phyloP scores from a whole-genome alignment of 2,797 vertebrate species.

The Discoglossus pictus region DNA sequence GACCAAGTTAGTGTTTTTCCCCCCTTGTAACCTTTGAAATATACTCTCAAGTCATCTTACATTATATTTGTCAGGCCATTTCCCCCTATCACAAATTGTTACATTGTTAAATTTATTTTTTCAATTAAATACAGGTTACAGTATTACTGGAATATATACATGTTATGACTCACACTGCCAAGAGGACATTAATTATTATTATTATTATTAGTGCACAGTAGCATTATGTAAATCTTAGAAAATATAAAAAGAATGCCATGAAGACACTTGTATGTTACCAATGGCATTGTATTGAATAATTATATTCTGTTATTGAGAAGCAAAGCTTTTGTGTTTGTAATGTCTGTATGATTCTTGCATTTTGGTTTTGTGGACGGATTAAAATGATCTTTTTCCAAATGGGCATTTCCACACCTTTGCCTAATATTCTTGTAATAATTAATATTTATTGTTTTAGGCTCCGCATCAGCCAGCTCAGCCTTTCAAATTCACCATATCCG shows the following conservation, averaged over 20 bases:
- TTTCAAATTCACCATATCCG: constrained; percentile 94
- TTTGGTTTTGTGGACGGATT: constrained; percentile 30
- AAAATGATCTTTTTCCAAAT: constrained; percentile 1
- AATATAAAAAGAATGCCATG: neutral
- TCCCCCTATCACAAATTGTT: too few species aligned
- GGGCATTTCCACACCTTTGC: constrained; percentile 15
- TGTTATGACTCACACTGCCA: too few species aligned
- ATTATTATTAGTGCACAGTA: too few species aligned
- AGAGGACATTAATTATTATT: too few species aligned
- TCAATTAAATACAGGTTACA: too few species aligned
- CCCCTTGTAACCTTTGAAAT: too few species aligned
- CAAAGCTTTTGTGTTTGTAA: constrained; percentile 32
- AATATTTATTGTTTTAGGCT: constrained; percentile 72
- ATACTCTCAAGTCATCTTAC: too few species aligned
- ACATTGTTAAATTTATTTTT: too few species aligned
- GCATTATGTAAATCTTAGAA: too few species aligned
- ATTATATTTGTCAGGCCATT: too few species aligned
- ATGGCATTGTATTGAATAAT: constrained; percentile 41
- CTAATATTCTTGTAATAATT: constrained; percentile 40
- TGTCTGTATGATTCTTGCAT: constrained; percentile 30
- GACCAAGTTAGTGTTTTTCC: too few species aligned
- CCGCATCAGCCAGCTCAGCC: constrained; percentile 92
- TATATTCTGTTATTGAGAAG: constrained; percentile 24
- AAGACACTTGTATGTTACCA: constrained; percentile 22
- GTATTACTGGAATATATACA: too few species aligned